Conservation (phyloP, 2,797 vertebrate genomes). For the Hyperoplus immaculatus region DNA sequence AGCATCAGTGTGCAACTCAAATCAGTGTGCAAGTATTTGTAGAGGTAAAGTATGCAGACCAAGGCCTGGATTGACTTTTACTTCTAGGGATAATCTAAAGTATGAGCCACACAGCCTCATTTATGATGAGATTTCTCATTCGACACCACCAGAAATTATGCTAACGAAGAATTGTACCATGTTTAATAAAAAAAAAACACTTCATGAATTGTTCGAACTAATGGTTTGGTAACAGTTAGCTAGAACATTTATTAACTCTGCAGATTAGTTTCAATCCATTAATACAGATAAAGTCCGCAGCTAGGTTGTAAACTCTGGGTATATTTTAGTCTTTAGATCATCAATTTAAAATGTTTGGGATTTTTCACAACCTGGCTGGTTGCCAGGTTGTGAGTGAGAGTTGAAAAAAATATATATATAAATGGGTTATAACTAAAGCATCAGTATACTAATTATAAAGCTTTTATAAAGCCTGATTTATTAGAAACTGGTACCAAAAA, state of each 20-base stretch:
- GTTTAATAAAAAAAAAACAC: too few relatives aligned
- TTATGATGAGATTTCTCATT: background rate
- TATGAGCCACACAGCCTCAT: background rate
- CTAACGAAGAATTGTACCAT: too few relatives aligned
- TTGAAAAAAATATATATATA: too few relatives aligned
- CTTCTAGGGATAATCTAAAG: background rate
- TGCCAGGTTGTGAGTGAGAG: too few relatives aligned
- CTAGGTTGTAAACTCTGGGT: background rate
- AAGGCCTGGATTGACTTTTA: background rate
- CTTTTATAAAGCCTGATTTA: background rate
- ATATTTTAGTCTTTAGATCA: too few relatives aligned
- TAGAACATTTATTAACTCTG: background rate
- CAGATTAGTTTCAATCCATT: background rate
- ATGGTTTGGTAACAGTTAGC: background rate
- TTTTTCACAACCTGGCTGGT: too few relatives aligned
- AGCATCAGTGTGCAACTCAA: background rate
- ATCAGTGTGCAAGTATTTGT: background rate
- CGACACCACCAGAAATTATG: background rate
- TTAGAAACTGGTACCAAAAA: background rate
- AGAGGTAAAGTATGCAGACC: background rate
- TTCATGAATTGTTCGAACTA: background rate
- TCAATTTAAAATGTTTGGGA: too few relatives aligned
- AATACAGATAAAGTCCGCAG: background rate
- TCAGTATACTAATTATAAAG: background rate
- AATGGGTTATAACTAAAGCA: too few relatives aligned